A percentile compares a stretch with the other conserved stretches of the same genome.
Conservation (phyloP, 35 echinoderm and acorn worm species). For the Holothuria glaberrima region DNA sequence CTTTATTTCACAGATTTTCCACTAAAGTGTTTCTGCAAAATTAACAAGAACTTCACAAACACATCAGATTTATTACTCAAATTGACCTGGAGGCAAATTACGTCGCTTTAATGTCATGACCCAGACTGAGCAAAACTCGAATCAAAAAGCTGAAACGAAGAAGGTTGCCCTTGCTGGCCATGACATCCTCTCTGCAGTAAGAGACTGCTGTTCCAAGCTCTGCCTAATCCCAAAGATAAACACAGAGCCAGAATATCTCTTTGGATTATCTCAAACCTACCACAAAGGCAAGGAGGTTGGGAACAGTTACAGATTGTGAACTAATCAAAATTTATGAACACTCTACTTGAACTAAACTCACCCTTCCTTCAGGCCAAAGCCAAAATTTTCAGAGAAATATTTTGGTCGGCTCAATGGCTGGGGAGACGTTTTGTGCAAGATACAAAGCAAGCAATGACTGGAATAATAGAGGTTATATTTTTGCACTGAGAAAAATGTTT, state of each 20-base stretch:
- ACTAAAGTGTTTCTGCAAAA: background rate
- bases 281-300: constrained; percentile 25
- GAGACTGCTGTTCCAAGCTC: background rate
- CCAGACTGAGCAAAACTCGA: constrained; percentile 19
- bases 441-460: constrained; percentile 6
- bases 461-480: constrained; percentile 37
- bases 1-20: background rate
- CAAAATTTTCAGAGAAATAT: constrained; percentile 23
- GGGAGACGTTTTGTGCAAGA: background rate
- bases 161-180: background rate
- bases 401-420: constrained; percentile 20
- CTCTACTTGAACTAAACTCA: constrained; percentile 10
- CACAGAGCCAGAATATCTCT: background rate
- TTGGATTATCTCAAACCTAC: constrained; percentile 2
- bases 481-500: constrained; percentile 31
- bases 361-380: background rate
- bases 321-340: constrained; percentile 21
- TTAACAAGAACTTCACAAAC: background rate
- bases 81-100: background rate
- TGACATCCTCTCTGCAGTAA: background rate
- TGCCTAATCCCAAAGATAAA: constrained; percentile 19
- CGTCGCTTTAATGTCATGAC: constrained; percentile 8
- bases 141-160: constrained; percentile 38
- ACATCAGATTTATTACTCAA: background rate
- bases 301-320: constrained; percentile 41